Base-by-base conservation (phyloP, 2,113 vertebrate species). In the Himantopus leucocephalus region DNA sequence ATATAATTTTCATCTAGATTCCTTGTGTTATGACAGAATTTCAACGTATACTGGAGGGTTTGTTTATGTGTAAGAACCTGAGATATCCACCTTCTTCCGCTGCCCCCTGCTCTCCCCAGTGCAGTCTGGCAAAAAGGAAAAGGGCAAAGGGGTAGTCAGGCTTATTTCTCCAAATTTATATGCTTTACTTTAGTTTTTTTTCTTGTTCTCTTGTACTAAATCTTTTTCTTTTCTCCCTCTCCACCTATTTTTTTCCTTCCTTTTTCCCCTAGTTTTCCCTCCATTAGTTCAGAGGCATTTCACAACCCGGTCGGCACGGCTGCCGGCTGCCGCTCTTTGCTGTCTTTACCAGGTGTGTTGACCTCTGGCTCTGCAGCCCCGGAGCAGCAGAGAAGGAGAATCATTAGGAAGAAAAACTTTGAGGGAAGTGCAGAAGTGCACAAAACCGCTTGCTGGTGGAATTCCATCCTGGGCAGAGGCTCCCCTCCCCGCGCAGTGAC, bases 401-500 rank as follows among this genome's bases (percentile, higher is more conserved):
- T 23, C 29, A 5, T 5, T 18, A 16, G 39, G 45, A 22, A 18
- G 10, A 13, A 34, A 19, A 14, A 5, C 30, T 18, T 7, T 2
- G 39, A 23, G 48, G 58, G 67, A 47, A 18, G 50, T 20, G 17
- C 45, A 34, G 50, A 43, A 3, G 24, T 1, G 0, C 60, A 52
- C 3, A 4, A 5, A n/a, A 47, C 22, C 6, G 1, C 6, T 55
- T 9, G 6, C 48, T 32, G 58, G 24, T 12, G 18, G 22, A 48
- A 3, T 6, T 34, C 17, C 0, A 1, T 11, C 23, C 19, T 12
- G 12, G 26, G 41, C 34, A 62, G 45, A 32, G 55, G 27, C 18
- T 50, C 7, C 13, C 4, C 11, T 5, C 48, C 48, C 19, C 21
- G 0, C 0, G 26, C 48, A 11, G 47, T 1, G 45, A 5, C 19